Evolutionary conservation across 2,797 vertebrate species (phyloP), one percentile per base, ranked within the genome.

Genomic region (Sebastes iracundus): DNA sequence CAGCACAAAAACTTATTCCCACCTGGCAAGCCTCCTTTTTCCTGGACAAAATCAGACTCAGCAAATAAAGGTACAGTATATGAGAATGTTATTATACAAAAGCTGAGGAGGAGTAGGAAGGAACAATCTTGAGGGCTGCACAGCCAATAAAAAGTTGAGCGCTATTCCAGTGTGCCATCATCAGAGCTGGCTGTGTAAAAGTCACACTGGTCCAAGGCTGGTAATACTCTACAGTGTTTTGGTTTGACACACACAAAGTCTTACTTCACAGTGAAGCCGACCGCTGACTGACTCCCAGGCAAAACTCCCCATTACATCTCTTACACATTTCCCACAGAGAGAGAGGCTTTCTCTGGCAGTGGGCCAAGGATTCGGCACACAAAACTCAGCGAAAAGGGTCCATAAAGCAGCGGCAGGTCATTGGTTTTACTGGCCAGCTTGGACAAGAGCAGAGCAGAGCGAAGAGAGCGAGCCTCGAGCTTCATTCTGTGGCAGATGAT

Each of bases 301-400:
- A 88, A 90, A 89, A 89, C 80, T 87, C 86, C 87, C 87, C 80
- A 86, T 93, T 87, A 91, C 88, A 88, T 88, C 92, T 84, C 92
- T 87, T 87, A 89, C 91, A 91, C 83, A 79, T 89, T 94, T 92
- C 87, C 81, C 90, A 83, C 62, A 88, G 81, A 30, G 81, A 77
- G 62, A 71, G 58, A 85, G 78, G 85, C 79, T 81, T 84, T 85
- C 69, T 90, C 79, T 92, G 93, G 92, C 89, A 58, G 64, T 1
- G 7, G 22, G 82, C 90, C 93, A 91, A 67, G 30, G 13, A 20
- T 67, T 28, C 46, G 46, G 73, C 77, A 81, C 79, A 71, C 67
- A 85, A 90, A 82, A 82, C 84, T 82, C 71, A 72, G 66, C 25
- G 1, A 68, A 84, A 75, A 83, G 30, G 5, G 25, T 77, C 79